Evolutionary conservation across 2,888 invertebrate species (phyloP), one percentile per base, ranked within the genome.

Genomic region (Leptura quadrifasciata): DNA sequence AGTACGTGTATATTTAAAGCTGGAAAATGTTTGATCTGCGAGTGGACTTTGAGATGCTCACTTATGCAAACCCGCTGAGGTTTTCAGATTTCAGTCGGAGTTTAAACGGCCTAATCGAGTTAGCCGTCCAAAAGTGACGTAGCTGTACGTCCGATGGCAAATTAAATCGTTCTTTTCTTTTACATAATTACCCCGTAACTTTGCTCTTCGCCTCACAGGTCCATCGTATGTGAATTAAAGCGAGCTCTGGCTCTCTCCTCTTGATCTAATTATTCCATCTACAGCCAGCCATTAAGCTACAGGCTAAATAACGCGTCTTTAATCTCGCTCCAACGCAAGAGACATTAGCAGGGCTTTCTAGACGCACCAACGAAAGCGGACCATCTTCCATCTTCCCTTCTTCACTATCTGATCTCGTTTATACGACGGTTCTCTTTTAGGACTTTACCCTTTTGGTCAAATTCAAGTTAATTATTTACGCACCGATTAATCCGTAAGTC

Each of bases 211-310:
- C 81, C 83, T 70, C 72, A 69, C 70, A 60, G 76, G 78, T 81
- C 83, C 84, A 82, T 83, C 85, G 84, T 74, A 85, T 86, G 85
- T 85, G 86, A 87, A 87, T 88, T 88, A 87, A 86, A 86, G 85
- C 85, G 82, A 64, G 68, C 85, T 83, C 84, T 85, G 86, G 85
- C 85, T 86, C 58, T 58, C 69, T 69, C 83, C 83, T 84, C 86
- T 87, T 88, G 88, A 88, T 88, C 88, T 88, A 88, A 88, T 88
- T 88, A 88, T 87, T 86, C 86, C 84, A 85, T 87, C 86, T 86
- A 85, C 85, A 86, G 83, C 84, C 75, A 84, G 83, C 86, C 86
- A 85, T 85, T 87, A 86, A 87, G 87, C 87, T 86, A 87, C 86
- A 87, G 86, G 86, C 87, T 87, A 87, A 87, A 87, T 88, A 87